These are phyloP conservation scores for Platygyra sinensis DNA, from an alignment of 64 coral and sea anemone genomes.

Conservation along the genomic window DNA sequence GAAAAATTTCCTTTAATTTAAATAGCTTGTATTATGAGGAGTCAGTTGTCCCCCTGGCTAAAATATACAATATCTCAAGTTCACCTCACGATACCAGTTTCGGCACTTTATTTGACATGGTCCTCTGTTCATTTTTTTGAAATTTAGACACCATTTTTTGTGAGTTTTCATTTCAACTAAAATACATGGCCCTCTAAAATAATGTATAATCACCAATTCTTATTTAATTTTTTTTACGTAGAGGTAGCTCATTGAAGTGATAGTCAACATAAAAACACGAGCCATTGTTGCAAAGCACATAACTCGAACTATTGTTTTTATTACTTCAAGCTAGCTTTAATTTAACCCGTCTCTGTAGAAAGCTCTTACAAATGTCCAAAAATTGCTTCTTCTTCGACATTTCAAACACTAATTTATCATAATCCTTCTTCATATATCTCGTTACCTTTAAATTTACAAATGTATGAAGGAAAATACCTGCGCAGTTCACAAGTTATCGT, in stretches of 20 bases:
- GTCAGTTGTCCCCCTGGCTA: neutral
- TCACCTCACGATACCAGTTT: neutral
- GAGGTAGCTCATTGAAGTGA: neutral
- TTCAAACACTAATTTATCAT: neutral
- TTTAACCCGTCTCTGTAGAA: neutral
- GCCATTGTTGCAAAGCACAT: neutral
- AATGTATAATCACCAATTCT: neutral
- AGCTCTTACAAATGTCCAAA: constrained; percentile 29
- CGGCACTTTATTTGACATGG: neutral
- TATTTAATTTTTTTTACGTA: neutral
- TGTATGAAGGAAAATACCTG: neutral
- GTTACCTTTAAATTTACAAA: neutral
- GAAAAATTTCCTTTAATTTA: neutral
- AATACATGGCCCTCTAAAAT: neutral
- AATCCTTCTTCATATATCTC: constrained; percentile 15
- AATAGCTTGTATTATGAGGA: neutral
- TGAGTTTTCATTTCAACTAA: neutral
- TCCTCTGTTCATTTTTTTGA: neutral
- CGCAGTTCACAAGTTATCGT: neutral
- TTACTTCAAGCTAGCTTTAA: constrained; percentile 12
- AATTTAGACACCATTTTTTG: neutral
- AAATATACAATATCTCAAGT: neutral
- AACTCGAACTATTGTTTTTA: constrained; percentile 21
- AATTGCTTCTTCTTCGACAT: neutral
- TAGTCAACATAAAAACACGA: neutral